Evolutionary conservation across 2,888 invertebrate species (phyloP), one percentile per base, ranked within the genome.

Genomic region (Meandrusa payeni): DNA sequence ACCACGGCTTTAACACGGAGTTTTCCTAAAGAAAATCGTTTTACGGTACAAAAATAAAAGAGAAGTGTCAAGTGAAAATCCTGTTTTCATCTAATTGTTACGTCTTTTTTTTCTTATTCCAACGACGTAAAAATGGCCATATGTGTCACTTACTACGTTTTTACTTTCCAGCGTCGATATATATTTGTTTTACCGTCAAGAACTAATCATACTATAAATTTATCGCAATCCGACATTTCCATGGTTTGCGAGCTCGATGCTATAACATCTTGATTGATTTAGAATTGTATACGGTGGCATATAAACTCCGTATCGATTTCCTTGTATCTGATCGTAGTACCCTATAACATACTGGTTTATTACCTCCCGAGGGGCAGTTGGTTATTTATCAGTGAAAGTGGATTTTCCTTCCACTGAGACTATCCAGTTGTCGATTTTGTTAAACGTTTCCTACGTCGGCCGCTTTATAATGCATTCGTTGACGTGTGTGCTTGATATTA

Each of bases 371-470:
- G 31, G 37, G 28, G 22, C 26, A n/a, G 48, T 39, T 44, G 44
- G 47, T 54, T 51, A 46, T 53, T 51, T 52, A 51, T 52, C 55
- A 55, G 57, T 52, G 57, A 57, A 57, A 57, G 57, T 57, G 45
- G 57, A 54, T 52, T 55, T 54, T 50, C 57, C 55, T 51, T 53
- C 19, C 9, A 38, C 31, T 26, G 37, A 37, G 24, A 31, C 37
- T 37, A 37, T 44, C 32, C 32, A 32, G 19, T 43, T 43, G 43
- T 43, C 37, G 38, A 38, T 43, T 43, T 31, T 22, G 19, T 32
- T n/a, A 26, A 38, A 32, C 43, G 32, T 43, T 43, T 38, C 43
- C 37, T 37, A 24, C 19, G 13, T 26, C 3, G 20, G 2, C 7
- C 37, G 36, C 26, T 29, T 17, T 36, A 43, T 37, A 13, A 6